Conservation (phyloP, 2,888 invertebrate genomes). For the Neocrepidodera transversa region DNA sequence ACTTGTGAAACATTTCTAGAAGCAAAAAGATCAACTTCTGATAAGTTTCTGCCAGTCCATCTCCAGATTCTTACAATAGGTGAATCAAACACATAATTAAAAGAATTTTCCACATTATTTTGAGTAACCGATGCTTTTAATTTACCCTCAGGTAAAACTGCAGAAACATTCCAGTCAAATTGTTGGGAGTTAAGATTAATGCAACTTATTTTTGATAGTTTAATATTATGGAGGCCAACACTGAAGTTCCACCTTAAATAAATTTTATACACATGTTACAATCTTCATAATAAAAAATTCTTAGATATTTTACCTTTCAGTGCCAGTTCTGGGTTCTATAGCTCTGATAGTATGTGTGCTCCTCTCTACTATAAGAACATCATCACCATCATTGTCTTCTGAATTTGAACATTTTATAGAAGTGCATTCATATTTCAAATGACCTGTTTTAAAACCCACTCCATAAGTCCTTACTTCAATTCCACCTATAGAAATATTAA, state of each 20-base stretch:
- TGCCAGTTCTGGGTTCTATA: slow-evolving; percentile 83
- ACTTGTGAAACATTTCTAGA: slow-evolving; percentile 58
- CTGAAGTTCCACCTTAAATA: slow-evolving; percentile 89
- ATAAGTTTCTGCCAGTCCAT: slow-evolving; percentile 71
- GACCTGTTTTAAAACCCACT: slow-evolving; percentile 75
- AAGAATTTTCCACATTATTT: slow-evolving; percentile 47
- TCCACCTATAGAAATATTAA: slow-evolving; percentile 66
- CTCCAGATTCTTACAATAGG: slow-evolving; percentile 82
- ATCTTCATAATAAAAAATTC: not conserved
- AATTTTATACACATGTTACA: not conserved
- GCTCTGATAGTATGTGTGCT: slow-evolving; percentile 90
- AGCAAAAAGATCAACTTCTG: slow-evolving; percentile 77
- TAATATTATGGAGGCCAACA: slow-evolving; percentile 87
- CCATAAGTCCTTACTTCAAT: slow-evolving; percentile 88
- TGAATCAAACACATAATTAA: slow-evolving; percentile 57
- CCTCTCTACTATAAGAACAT: slow-evolving; percentile 79
- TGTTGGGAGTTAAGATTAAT: slow-evolving; percentile 48
- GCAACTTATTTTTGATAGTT: slow-evolving; percentile 62
- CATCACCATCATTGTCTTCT: slow-evolving; percentile 57
- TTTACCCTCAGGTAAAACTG: slow-evolving; percentile 75
- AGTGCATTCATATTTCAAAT: slow-evolving; percentile 80
- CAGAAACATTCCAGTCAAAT: slow-evolving; percentile 66
- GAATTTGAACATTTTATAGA: slow-evolving; percentile 75
- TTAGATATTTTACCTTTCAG: slow-evolving; percentile 71
- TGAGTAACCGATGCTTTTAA: slow-evolving; percentile 67